Evolutionary conservation across 2,113 vertebrate species (phyloP), one percentile per base, ranked within the genome.

Genomic region (Pseudopodoces humilis): DNA sequence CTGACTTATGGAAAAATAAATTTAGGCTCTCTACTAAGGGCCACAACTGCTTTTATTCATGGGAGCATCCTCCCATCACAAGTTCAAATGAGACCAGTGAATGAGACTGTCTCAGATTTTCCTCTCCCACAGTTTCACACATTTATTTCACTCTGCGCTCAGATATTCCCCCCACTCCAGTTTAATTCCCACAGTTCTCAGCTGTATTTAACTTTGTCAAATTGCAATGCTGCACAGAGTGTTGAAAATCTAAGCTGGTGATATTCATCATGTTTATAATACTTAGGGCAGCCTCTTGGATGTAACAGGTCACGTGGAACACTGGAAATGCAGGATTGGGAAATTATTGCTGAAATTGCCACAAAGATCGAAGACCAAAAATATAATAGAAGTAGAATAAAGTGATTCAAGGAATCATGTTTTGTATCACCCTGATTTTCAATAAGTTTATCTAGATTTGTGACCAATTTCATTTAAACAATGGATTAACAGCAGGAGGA

Each of bases 241-340:
- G 1, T 0, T 41, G 60, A n/a, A 76, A 72, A 37, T 2, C 2
- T 0, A 11, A 46, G 47, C 3, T 59, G 50, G 20, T 19, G 41
- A 30, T 9, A 68, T n/a, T 55, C 8, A 17, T n/a, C 43, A 6
- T 3, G 27, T 12, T 59, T 44, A 1, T 6, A 70, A 31, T 1
- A 23, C 39, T 13, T 0, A 9, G 37, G 44, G 19, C 50, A 55
- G 74, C 16, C 27, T 70, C 21, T 60, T 24, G 41, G 37, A 11
- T 14, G 15, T 12, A 31, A 4, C 0, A 13, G 70, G 35, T 62
- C 39, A 10, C 0, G 11, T 20, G 62, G 4, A 55, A 33, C 65
- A 13, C 67, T 60, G n/a, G 58, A 59, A 85, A 74, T 4, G 58
- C 72, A 58, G 10, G 0, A 2, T 22, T 53, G 46, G 4, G 59